Conservation (phyloP, 2,113 vertebrate species). For the Phrynosoma platyrhinos region DNA sequence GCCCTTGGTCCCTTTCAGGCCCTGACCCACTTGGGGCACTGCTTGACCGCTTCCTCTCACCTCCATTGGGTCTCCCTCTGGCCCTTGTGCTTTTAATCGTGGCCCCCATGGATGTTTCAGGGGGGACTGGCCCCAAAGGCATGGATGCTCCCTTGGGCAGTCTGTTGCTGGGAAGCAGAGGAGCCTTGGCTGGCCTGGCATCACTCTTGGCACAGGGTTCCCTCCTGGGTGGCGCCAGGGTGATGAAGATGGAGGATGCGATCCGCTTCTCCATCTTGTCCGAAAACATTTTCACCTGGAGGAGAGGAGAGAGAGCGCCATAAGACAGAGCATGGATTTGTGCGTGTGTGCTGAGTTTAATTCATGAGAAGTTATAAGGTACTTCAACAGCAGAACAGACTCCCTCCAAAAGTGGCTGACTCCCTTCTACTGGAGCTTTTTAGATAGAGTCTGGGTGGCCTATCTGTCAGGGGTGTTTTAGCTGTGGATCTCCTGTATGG, state of each 20-base stretch:
- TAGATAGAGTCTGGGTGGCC: too few relatives aligned
- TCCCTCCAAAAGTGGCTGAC: too few relatives aligned
- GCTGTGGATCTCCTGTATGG: too few relatives aligned
- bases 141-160: not conserved
- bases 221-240: slow-evolving; percentile 81
- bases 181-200: fast-evolving
- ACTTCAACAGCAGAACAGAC: too few relatives aligned
- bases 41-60: slow-evolving; percentile 59
- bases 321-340: too few relatives aligned
- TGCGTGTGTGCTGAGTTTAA: too few relatives aligned
- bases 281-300: slow-evolving; percentile 44
- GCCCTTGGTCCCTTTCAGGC: too few relatives aligned
- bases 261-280: slow-evolving; percentile 83
- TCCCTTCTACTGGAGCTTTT: too few relatives aligned
- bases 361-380: too few relatives aligned
- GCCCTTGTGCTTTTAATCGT: not conserved
- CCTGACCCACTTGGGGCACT: not conserved
- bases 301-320: fast-evolving
- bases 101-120: fast-evolving
- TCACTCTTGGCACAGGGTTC: slow-evolving; percentile 1
- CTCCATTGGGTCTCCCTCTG: slow-evolving; percentile 21
- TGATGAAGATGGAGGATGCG: slow-evolving; percentile 92
- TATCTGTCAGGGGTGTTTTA: too few relatives aligned
- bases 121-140: fast-evolving
- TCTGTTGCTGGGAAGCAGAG: fast-evolving